Evolutionary conservation across 2,797 vertebrate genomes (phyloP), one percentile per base, ranked within the genome.

Genomic region (Bradypodion ventrale): DNA sequence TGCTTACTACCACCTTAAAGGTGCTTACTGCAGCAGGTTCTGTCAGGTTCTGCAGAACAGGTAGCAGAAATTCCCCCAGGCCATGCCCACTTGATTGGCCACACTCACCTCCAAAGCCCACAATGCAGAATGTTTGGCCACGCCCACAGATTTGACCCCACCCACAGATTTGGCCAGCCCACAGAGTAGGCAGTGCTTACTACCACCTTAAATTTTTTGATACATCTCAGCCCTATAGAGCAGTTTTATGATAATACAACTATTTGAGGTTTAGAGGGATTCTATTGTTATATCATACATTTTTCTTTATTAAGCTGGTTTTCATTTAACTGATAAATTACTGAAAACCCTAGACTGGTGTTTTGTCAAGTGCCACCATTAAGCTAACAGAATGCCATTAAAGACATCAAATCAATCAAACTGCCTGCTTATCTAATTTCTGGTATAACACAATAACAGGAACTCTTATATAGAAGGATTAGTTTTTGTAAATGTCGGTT

Each of bases 401-500:
- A 49, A 78, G 60, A 68, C 44, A 32, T 68, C 25, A 32, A 70
- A 70, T 86, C 79, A 63, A 42, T 72, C 63, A 76, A 72, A 63
- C 8, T 81, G 74, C 56, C 25, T 72, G 21, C 77, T 69, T 77
- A 56, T 44, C 37, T 75, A 75, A 87, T 52, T 74, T 82, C 37
- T 83, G n/a, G 49, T 49, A 79, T 40, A 60, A 78, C 35, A 52
- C 27, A 78, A 44, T 29, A 32, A 42, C 52, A 46, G 52, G 37
- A 23, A 52, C 5, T 52, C 56, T 42, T 46, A 35, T 4, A 59
- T 7, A 62, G 29, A 62, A n/a, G 42, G 5, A 80, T 56, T 83
- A 56, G 27, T 87, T 83, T 80, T 32, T 83, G 63, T 79, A 80
- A 80, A 42, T 21, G 44, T 80, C 62, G 21, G 12, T 44, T 79